Evolutionary conservation across 2,113 vertebrate species (phyloP), one percentile per base, ranked within the genome.

Genomic region (Pheucticus melanocephalus): DNA sequence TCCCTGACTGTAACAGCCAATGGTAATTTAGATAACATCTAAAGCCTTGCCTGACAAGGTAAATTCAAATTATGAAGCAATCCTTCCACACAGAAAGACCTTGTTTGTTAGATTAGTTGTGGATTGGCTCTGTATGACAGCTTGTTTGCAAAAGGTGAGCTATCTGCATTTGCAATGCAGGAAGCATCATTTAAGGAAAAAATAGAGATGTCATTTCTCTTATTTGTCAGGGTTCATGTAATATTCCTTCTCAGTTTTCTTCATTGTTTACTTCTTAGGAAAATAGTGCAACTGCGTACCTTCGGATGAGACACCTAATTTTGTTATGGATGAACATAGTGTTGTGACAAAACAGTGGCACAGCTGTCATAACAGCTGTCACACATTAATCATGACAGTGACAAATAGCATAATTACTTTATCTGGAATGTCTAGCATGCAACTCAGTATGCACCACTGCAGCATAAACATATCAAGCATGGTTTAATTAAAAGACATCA

Each of bases 311-410:
- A 98, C 96, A 97, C 95, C 97, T 98, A 97, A 98, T 98, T 98
- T 98, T 98, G 96, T 98, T 98, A 98, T 98, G 96, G 98, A 98
- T 98, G 97, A 98, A 98, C 97, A 98, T 20, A 97, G 95, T 97
- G 97, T 98, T 98, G 97, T 98, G 98, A 98, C 98, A 98, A 98
- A 98, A 98, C 97, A 98, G 98, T 97, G 97, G 97, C 98, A 98
- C 98, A 98, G 97, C 98, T 98, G 98, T 98, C 98, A 98, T 97
- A 98, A 98, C 98, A 98, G 97, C 98, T 98, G 98, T 97, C 98
- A 98, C 96, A 96, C 98, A 98, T 98, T 98, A 98, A 98, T 98
- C 98, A 98, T 96, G 98, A 98, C 98, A 98, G 97, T 98, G 98
- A 98, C 98, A 98, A 98, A 98, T 98, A 98, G 96, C 97, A 98